Evolutionary conservation across 2,113 vertebrate species (phyloP).

Genomic region (Dipodomys stephensi): DNA sequence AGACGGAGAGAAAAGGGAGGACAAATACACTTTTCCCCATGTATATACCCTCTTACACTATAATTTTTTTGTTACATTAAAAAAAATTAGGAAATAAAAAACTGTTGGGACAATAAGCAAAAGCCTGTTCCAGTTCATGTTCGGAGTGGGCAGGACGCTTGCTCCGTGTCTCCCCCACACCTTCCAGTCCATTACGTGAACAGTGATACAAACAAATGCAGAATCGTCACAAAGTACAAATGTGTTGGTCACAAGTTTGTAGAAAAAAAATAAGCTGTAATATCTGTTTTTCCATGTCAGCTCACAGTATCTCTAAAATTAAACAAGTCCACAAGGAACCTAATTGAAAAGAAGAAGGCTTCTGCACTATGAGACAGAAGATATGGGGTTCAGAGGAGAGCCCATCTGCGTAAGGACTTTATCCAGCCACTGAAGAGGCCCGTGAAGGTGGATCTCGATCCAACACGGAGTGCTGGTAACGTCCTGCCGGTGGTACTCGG

Average conservation of each 20-base stretch:
- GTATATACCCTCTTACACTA: conserved; percentile 9
- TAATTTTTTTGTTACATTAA: conserved; percentile 24
- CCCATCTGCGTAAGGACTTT: conserved; percentile 99
- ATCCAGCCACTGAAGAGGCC: conserved; percentile 98
- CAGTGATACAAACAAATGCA: conserved; percentile 83
- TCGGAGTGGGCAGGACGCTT: conserved; percentile 65
- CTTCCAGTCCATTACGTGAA: conserved; percentile 81
- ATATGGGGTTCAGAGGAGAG: conserved; percentile 97
- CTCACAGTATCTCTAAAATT: conserved; percentile 89
- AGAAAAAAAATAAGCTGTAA: conserved; percentile 79
- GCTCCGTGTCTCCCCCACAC: conserved; percentile 79
- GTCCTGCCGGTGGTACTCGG: conserved; percentile 97
- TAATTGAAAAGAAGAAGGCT: conserved; percentile 71
- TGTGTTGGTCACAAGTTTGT: conserved; percentile 88
- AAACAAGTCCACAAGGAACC: conserved; percentile 86
- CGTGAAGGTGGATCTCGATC: conserved; percentile 99
- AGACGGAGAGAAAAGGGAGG: background rate
- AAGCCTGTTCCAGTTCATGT: conserved; percentile 82
- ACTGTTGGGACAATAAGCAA: conserved; percentile 73
- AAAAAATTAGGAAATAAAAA: conserved; percentile 40
- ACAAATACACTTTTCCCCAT: background rate
- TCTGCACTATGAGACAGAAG: conserved; percentile 97
- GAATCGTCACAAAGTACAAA: conserved; percentile 87
- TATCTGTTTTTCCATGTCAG: conserved; percentile 86
- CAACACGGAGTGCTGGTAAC: conserved; percentile 99